These are phyloP conservation scores for Eufriesea mexicana DNA, from an alignment of 1,140 invertebrate genomes.

Conservation along the genomic window DNA sequence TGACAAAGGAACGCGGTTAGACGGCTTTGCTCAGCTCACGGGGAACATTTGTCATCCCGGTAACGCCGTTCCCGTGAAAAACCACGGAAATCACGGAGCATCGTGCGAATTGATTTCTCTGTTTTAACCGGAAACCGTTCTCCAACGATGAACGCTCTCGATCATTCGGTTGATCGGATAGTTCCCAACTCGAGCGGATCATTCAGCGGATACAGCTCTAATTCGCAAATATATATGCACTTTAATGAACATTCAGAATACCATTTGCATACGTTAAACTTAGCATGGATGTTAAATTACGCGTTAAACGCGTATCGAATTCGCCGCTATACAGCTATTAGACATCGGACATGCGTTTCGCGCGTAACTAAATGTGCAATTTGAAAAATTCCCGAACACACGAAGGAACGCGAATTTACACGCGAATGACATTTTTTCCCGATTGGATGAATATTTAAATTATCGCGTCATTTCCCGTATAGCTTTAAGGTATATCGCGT, in stretches of 20 bases:
- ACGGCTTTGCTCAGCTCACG: neutral
- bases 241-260: neutral
- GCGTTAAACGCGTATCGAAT: neutral
- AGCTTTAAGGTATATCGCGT: neutral
- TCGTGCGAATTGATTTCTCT: neutral
- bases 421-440: too few relatives aligned
- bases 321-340: neutral
- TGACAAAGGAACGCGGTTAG: neutral
- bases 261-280: neutral
- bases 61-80: neutral
- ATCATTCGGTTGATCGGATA: neutral
- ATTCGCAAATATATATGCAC: neutral
- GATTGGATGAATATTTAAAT: neutral
- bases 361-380: neutral
- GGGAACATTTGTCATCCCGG: conserved; percentile 2
- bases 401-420: too few relatives aligned
- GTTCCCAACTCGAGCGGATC: rapidly evolving
- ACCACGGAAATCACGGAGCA: rapidly evolving
- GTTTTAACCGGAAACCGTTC: neutral
- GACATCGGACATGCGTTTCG: neutral
- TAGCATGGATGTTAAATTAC: neutral
- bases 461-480: neutral
- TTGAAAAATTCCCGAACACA: neutral
- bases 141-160: neutral
- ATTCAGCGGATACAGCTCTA: neutral